These are phyloP conservation scores for Heteronetta atricapilla DNA, from an alignment of 2,113 vertebrate genomes.

Conservation along the genomic window DNA sequence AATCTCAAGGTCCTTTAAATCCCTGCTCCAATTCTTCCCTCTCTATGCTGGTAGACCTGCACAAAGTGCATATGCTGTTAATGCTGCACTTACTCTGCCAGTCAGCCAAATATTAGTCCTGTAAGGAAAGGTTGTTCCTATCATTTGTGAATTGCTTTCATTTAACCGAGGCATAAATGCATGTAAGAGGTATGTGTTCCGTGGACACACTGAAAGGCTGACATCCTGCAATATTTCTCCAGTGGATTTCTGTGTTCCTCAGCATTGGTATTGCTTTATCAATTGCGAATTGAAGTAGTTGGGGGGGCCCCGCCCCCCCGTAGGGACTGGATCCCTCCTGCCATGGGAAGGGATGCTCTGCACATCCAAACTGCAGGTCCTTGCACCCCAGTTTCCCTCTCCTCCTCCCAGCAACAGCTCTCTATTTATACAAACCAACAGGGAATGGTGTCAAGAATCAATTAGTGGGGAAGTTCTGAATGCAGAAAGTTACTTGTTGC, in stretches of 20 bases:
- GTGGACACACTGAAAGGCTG: rapidly evolving
- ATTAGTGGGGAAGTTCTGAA: conserved; percentile 62
- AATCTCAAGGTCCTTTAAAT: not conserved
- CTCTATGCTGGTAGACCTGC: not conserved
- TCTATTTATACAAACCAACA: conserved; percentile 18
- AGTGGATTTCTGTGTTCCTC: not conserved
- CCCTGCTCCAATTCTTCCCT: not conserved
- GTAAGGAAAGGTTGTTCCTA: not conserved
- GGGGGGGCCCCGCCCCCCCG: not conserved
- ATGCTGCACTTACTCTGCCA: not conserved
- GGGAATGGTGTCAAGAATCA: conserved; percentile 59
- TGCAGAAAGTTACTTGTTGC: conserved; percentile 65
- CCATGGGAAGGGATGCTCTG: not conserved
- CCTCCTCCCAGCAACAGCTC: conserved; percentile 1
- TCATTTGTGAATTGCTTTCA: not conserved
- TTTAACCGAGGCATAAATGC: not conserved
- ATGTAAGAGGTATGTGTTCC: rapidly evolving
- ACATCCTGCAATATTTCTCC: not conserved
- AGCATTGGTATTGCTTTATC: not conserved
- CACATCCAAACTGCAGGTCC: not conserved
- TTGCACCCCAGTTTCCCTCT: not conserved
- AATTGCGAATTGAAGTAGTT: conserved; percentile 13
- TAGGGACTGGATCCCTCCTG: not conserved
- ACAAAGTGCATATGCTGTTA: not conserved
- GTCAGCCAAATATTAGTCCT: not conserved